Base-by-base conservation (phyloP, 1,140 invertebrate genomes). In the Dendrolimus punctatus region DNA sequence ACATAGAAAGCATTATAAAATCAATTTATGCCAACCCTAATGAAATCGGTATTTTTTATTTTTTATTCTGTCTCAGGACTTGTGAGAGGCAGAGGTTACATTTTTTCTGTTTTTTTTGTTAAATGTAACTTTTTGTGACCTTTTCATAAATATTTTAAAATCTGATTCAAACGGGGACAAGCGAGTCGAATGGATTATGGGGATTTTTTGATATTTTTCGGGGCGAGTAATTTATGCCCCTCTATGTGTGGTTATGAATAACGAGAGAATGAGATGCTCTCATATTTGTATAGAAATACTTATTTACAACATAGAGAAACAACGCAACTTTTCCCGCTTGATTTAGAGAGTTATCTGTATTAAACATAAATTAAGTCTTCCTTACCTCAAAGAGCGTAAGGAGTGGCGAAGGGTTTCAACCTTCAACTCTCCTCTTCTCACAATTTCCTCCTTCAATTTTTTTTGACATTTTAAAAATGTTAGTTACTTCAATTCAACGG, bases 131-230 rank as follows among this genome's bases (percentile, higher is more conserved):
- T 72, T 80, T 76, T 74, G 64, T 72, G 74, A 71, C 71, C 75
- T 80, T 83, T 82, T 80, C 76, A 82, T 84, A 80, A 82, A 84
- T 83, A 79, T 85, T 85, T 81, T 82, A 82, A 80, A 85, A 81
- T 85, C 78, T 78, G 75, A 82, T 80, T 76, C 75, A 72, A 67
- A 57, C 78, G 75, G 81, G 69, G 81, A 83, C 80, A 76, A 59
- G 70, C 81, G 80, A 67, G 67, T 67, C 81, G 73, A 85, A 85
- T 83, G 81, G 80, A 83, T 85, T 85, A 83, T 75, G 78, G 80
- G 75, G 23, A 23, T 23, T 23, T 23, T 85, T 85, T 76, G 80
- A 83, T 85, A 85, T 82, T 82, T 23, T 84, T 83, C 70, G 80
- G 78, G 67, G 56, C 70, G 64, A 62, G 71, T 85, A 80, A 85